phyloP scores from a whole-genome alignment of 2,797 vertebrate genomes.

The Podargus strigoides region DNA sequence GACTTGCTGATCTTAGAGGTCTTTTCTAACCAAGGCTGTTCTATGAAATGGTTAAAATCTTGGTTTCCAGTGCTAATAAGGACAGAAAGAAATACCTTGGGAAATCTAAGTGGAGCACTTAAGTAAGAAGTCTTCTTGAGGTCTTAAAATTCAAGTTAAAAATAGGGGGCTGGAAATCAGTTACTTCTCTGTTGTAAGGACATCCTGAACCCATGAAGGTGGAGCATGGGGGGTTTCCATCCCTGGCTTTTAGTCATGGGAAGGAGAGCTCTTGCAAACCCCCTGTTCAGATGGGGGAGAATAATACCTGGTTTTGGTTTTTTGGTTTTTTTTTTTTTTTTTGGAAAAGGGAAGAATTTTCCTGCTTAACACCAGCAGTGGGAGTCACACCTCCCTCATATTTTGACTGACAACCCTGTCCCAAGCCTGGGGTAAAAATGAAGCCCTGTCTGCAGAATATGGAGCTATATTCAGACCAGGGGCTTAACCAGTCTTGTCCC shows the following conservation, averaged over 20 bases:
- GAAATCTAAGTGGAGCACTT: neutral
- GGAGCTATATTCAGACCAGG: neutral
- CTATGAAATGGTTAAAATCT: neutral
- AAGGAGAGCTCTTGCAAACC: neutral
- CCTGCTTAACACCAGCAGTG: neutral
- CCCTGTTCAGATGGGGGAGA: neutral
- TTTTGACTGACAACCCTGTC: neutral
- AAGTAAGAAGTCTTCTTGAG: neutral
- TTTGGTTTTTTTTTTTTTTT: accelerated
- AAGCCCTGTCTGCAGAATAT: neutral
- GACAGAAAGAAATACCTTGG: neutral
- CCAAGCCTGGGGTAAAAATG: neutral
- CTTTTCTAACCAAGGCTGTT: too few relatives aligned
- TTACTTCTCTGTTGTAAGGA: neutral
- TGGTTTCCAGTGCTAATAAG: neutral
- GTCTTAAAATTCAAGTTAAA: neutral
- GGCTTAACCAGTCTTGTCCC: neutral
- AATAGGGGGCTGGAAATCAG: neutral
- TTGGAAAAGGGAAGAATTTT: neutral
- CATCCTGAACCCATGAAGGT: neutral
- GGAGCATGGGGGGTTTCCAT: accelerated
- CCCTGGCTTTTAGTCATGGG: neutral
- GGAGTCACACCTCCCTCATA: neutral
- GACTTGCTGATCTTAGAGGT: too few relatives aligned
- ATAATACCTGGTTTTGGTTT: too few relatives aligned